phyloP scores from a whole-genome alignment of 2,888 invertebrate species.

The Phasia obesa region DNA sequence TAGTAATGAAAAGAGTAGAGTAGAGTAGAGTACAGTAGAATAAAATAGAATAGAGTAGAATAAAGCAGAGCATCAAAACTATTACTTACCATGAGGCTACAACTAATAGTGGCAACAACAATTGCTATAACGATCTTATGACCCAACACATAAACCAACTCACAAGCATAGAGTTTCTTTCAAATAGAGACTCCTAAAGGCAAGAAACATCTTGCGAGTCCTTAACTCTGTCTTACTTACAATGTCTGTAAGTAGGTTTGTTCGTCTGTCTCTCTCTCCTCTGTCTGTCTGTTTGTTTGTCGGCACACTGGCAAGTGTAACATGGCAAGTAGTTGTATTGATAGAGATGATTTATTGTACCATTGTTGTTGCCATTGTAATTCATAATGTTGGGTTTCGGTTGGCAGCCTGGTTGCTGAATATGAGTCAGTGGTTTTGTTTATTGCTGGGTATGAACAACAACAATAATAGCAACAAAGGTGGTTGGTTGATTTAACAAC shows the following conservation, averaged over 20 bases:
- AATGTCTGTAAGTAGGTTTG: background rate
- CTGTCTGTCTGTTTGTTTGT: too few relatives aligned
- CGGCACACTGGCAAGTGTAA: slow-evolving; percentile 13
- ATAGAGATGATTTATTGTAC: slow-evolving; percentile 48
- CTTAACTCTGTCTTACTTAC: slow-evolving; percentile 4
- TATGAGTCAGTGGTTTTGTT: slow-evolving; percentile 58
- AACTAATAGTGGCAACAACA: slow-evolving; percentile 43
- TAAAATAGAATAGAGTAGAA: too few relatives aligned
- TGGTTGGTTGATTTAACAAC: slow-evolving; percentile 37
- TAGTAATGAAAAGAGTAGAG: background rate
- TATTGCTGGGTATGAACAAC: slow-evolving; percentile 37
- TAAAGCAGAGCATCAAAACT: slow-evolving; percentile 25
- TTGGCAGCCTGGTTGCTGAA: slow-evolving; percentile 21
- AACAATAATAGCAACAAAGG: slow-evolving; percentile 6
- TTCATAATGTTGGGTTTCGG: slow-evolving; percentile 55
- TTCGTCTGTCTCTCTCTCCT: too few relatives aligned
- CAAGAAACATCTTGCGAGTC: slow-evolving; percentile 31
- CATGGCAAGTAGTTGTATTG: slow-evolving; percentile 20
- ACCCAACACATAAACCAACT: background rate
- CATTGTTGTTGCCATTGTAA: slow-evolving; percentile 55
- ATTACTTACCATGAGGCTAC: slow-evolving; percentile 48
- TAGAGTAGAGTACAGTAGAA: background rate
- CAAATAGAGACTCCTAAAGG: background rate
- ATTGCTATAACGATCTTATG: slow-evolving; percentile 44
- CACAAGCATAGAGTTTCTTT: background rate